Evolutionary conservation across 2,113 vertebrate genomes (phyloP), one percentile per base, ranked within the genome.

Genomic region (Toxotes jaculatrix): DNA sequence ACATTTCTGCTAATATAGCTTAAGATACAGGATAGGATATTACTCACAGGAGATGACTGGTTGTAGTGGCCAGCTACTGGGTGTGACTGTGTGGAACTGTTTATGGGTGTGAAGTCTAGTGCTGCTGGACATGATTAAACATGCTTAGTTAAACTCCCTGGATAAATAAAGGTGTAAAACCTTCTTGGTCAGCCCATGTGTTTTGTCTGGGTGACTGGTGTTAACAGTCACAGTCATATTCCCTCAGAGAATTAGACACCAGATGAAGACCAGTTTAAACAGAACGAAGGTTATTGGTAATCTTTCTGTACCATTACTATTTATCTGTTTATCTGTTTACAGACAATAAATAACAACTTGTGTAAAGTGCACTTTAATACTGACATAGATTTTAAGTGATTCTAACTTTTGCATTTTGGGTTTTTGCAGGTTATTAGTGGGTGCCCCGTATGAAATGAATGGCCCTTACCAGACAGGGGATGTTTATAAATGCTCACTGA

Each of bases 381-480:
- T 36, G 9, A 59, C 19, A 5, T 21, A 34, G 3, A 1, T 56
- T 47, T 40, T 9, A n/a, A 68, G 12, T 38, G 4, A 63, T 23
- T 65, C n/a, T 84, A 55, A 83, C n/a, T 38, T 77, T 80, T 69
- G 7, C 3, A 65, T 57, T 64, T 36, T 78, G 17, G n/a, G 14
- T 90, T 63, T 62, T 86, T 80, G 0, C 85, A 99, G 98, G 98
- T 92, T 99, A 91, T 95, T 99, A 62, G 97, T 99, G 59, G 98
- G 98, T 0, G 98, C 98, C 13, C 98, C 98, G 0, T 95, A 97
- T 55, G 98, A 99, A 93, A 97, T 95, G 89, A 99, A 96, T 0
- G 97, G 98, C n/a, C 95, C 96, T 23, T 96, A 98, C 94, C 97
- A 96, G 91, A 99, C 97, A 0, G 98, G 98, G 34, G 98, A 99